phyloP scores from a whole-genome alignment of 2,888 invertebrate genomes.

The Lepidonotus clava region DNA sequence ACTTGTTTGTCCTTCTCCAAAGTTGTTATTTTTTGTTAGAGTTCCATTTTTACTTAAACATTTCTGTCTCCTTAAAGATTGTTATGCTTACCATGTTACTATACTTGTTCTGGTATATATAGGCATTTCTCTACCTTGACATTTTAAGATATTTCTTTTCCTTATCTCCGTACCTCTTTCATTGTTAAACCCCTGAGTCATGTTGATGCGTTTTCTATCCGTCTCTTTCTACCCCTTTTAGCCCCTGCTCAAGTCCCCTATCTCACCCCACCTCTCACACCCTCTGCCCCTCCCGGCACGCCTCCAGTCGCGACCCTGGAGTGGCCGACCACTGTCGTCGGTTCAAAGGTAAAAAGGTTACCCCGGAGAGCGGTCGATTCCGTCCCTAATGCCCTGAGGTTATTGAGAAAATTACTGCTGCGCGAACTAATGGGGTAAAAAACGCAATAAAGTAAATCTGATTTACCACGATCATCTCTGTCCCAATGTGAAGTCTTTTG shows the following conservation, averaged over 20 bases:
- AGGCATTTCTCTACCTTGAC: too few species aligned
- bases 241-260: not conserved
- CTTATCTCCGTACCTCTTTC: too few species aligned
- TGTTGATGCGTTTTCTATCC: too few species aligned
- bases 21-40: too few species aligned
- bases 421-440: not conserved
- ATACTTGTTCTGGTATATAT: too few species aligned
- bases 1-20: too few species aligned
- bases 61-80: too few species aligned
- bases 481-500: too few species aligned
- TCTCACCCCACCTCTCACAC: not conserved
- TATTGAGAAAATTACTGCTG: not conserved
- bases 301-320: not conserved
- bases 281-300: not conserved
- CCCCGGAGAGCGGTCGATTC: not conserved
- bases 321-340: not conserved
- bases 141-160: too few species aligned
- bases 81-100: too few species aligned
- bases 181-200: too few species aligned
- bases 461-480: not conserved
- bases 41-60: too few species aligned
- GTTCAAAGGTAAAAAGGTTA: conserved; percentile 11
- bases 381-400: not conserved
- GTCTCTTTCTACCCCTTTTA: not conserved
- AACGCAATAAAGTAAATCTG: not conserved